These are phyloP conservation scores for Caenorhabditis angaria DNA, from an alignment of 2,888 invertebrate genomes.

Conservation along the genomic window DNA sequence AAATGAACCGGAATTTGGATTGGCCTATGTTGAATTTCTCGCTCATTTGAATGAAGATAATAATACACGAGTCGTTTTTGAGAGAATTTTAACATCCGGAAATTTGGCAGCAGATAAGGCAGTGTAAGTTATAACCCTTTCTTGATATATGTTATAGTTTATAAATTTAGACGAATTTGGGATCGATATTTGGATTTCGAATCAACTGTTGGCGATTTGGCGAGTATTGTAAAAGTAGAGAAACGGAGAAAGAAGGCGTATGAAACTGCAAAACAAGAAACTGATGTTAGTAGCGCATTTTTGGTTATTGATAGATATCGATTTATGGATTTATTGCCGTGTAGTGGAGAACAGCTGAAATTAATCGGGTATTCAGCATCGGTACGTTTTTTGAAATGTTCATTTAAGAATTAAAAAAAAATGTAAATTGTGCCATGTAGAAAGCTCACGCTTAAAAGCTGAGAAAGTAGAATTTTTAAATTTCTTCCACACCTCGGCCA, in stretches of 20 bases:
- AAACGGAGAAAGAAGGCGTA: slow-evolving; percentile 36
- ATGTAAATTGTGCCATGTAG: no score
- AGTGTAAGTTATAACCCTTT: slow-evolving; percentile 31
- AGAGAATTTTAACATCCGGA: slow-evolving; percentile 91
- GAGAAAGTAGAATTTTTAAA: no score
- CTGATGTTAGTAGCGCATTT: slow-evolving; percentile 86
- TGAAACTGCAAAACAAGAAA: slow-evolving; percentile 31
- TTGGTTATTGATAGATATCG: slow-evolving; percentile 92
- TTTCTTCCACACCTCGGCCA: no score
- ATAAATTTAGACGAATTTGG: slow-evolving; percentile 89
- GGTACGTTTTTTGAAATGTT: slow-evolving; percentile 22
- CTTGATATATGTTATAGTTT: background rate
- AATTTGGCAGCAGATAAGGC: slow-evolving; percentile 85
- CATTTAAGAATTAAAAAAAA: no score
- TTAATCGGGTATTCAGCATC: slow-evolving; percentile 75
- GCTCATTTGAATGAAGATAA: slow-evolving; percentile 99
- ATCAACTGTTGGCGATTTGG: slow-evolving; percentile 95
- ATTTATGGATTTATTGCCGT: slow-evolving; percentile 93
- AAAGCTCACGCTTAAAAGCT: no score
- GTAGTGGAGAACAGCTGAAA: slow-evolving; percentile 87
- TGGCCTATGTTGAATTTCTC: slow-evolving; percentile 94
- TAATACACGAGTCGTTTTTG: slow-evolving; percentile 97
- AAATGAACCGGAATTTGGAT: slow-evolving; percentile 91
- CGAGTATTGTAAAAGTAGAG: slow-evolving; percentile 91
- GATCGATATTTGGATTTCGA: slow-evolving; percentile 97